These are phyloP conservation scores for Alouatta palliata DNA, from an alignment of 2,113 vertebrate species.

Conservation along the genomic window DNA sequence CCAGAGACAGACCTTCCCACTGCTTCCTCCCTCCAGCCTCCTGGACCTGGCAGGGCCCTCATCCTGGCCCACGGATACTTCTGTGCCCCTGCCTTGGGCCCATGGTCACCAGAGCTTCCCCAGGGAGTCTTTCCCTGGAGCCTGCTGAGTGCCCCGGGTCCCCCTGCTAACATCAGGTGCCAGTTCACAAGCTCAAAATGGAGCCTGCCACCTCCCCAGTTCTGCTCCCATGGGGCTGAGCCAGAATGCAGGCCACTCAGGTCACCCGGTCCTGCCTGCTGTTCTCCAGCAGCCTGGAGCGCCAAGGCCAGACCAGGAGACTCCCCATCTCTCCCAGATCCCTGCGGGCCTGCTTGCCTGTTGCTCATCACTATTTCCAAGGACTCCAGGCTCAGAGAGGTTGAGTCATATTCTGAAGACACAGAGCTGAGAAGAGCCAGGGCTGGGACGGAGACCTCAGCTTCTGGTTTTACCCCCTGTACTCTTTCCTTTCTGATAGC, in stretches of 20 bases:
- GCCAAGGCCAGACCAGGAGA: neutral
- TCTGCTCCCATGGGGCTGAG: fast-evolving
- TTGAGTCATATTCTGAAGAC: neutral
- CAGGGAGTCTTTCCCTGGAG: neutral
- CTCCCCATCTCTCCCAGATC: fast-evolving
- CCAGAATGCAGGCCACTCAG: fast-evolving
- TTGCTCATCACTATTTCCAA: neutral
- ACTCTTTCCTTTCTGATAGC: no score
- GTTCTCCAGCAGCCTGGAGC: neutral
- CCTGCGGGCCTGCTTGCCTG: fast-evolving
- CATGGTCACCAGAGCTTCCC: neutral
- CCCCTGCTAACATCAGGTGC: neutral
- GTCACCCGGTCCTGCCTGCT: fast-evolving
- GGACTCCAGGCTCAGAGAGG: neutral
- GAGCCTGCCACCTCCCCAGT: neutral
- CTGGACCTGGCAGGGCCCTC: neutral
- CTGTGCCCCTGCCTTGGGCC: neutral
- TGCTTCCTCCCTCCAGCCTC: neutral
- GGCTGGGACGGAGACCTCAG: neutral
- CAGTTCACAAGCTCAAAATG: neutral
- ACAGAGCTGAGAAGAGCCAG: neutral
- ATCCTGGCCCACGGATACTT: neutral
- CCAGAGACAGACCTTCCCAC: neutral
- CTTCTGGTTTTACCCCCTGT: neutral
- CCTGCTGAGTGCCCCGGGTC: neutral